phyloP scores from a whole-genome alignment of 2,113 vertebrate genomes.

The Dicentrarchus labrax region DNA sequence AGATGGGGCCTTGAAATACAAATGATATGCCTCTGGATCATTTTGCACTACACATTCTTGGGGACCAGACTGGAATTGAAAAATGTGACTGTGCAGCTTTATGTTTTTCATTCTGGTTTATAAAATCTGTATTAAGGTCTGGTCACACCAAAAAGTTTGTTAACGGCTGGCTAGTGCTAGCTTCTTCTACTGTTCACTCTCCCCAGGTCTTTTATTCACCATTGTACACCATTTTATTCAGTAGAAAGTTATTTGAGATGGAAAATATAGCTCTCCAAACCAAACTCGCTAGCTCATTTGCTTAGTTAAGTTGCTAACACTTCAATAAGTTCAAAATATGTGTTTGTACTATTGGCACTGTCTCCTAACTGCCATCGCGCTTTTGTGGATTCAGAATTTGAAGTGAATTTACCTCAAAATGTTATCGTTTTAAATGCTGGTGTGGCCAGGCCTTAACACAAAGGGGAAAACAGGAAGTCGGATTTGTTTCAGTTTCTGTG shows the following conservation, averaged over 20 bases:
- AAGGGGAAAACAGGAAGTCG: neutral
- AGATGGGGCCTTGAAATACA: neutral
- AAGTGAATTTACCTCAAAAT: neutral
- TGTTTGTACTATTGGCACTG: neutral
- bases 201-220: neutral
- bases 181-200: neutral
- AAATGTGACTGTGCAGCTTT: neutral
- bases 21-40: neutral
- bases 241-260: neutral
- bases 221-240: neutral
- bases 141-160: neutral
- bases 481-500: slow-evolving; percentile 5
- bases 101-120: neutral
- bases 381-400: neutral
- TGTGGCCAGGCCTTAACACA: no score
- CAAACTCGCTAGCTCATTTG: neutral
- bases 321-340: neutral
- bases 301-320: neutral
- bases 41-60: neutral
- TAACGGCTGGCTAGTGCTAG: no score
- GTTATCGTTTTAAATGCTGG: neutral
- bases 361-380: neutral
- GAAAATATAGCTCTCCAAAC: neutral
- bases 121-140: neutral
- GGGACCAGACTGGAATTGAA: neutral